Evolutionary conservation across 2,797 vertebrate species (phyloP), one percentile per base, ranked within the genome.

Genomic region (Paguma larvata): DNA sequence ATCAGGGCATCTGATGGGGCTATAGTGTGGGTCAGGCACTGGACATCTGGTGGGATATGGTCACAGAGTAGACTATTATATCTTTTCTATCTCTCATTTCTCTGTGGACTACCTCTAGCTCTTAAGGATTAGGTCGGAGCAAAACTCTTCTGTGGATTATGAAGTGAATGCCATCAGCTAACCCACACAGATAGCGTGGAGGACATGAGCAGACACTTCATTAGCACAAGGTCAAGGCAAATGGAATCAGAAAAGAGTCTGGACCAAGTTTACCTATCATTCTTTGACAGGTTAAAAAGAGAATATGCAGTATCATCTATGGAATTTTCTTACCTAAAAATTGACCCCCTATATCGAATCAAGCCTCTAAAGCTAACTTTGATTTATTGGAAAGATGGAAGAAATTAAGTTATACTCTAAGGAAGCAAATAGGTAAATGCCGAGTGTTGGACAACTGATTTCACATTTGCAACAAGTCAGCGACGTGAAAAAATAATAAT

Each of bases 391-490:
- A 89, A 88, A 94, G 59, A 85, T 41, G 70, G 48, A 89, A 87
- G 51, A 85, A 80, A 80, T 30, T 62, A 65, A 77, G 46, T 67
- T 62, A 68, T 19, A 62, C 6, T 30, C 63, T 53, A 7, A 85
- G 25, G 19, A 91, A 91, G 34, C 41, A 80, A 77, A 73, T 70
- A 85, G n/a, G 46, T 77, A 70, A 48, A 65, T 94, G 82, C 16
- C 62, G 88, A 67, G 32, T 77, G 8, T 84, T 48, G 6, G 65
- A 72, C 59, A 96, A 85, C 51, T 62, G 77, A 30, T 21, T 94
- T 92, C 87, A 72, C 92, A 85, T 95, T 62, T 90, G 11, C 59
- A 92, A 67, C 34, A 95, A 91, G 53, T 92, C 75, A 96, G 7
- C 63, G 53, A 44, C 51, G 68, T 77, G 53, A 91, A 89, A 95